Evolutionary conservation across 2,113 vertebrate species (phyloP).

Genomic region (Ramphastos sulfuratus): DNA sequence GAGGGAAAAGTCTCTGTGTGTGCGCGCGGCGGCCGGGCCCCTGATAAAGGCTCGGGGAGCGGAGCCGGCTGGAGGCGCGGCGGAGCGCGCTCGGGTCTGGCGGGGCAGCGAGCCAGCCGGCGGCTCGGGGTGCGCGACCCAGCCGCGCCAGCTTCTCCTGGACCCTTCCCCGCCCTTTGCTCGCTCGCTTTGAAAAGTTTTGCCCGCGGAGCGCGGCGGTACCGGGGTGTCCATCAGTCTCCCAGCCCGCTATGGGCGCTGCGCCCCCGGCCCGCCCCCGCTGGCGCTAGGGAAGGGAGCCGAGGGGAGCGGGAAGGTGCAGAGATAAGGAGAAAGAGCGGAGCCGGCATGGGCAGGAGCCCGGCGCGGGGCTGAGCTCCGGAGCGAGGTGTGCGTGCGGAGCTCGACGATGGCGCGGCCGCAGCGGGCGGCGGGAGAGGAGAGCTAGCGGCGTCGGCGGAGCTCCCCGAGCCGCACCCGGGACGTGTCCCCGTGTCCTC

Average conservation of each 20-base stretch:
- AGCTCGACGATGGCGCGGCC: slow-evolving; percentile 2
- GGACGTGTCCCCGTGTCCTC: neutral
- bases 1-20: neutral
- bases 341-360: neutral
- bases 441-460: slow-evolving; percentile 24
- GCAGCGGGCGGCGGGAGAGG: neutral
- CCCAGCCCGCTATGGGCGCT: neutral
- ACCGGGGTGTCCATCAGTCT: neutral
- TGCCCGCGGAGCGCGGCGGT: neutral
- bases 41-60: neutral
- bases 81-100: neutral
- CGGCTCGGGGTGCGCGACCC: neutral
- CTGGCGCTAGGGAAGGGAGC: neutral
- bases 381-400: neutral
- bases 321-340: neutral
- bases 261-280: neutral
- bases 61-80: neutral
- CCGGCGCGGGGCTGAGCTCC: neutral
- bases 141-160: neutral
- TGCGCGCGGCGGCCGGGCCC: neutral
- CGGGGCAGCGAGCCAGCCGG: neutral
- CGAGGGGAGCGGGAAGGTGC: neutral
- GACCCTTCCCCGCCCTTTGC: neutral
- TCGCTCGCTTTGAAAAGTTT: neutral
- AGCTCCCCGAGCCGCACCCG: neutral